These are phyloP conservation scores for Acrossocheilus fasciatus DNA, from an alignment of 2,797 vertebrate genomes.

Conservation along the genomic window DNA sequence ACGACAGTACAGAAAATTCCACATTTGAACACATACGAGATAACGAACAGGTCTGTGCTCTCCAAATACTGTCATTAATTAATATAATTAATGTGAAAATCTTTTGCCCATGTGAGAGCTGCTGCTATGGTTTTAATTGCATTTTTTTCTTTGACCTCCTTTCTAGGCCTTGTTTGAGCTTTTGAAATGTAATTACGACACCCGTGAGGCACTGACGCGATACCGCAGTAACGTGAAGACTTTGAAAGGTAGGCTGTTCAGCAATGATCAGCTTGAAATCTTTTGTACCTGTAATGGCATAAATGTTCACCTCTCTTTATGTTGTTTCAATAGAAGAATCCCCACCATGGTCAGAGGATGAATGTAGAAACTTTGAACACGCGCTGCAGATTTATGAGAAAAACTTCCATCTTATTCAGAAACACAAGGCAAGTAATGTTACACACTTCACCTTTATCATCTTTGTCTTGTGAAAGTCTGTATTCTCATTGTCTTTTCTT, in stretches of 20 bases:
- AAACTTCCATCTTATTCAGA: constrained; percentile 98
- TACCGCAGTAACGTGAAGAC: constrained; percentile 86
- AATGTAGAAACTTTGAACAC: constrained; percentile 97
- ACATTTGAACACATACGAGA: constrained; percentile 87
- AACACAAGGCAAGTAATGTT: constrained; percentile 89
- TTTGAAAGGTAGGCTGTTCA: constrained; percentile 85
- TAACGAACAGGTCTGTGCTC: constrained; percentile 87
- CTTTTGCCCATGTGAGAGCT: neutral
- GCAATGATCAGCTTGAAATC: neutral
- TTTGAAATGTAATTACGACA: constrained; percentile 90
- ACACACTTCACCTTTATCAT: neutral
- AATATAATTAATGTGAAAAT: neutral
- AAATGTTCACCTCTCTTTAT: neutral
- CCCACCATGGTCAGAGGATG: constrained; percentile 95
- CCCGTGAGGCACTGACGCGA: constrained; percentile 88
- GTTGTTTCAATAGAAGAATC: constrained; percentile 81
- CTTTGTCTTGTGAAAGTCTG: neutral
- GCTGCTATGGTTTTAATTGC: constrained; percentile 3
- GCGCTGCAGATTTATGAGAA: constrained; percentile 97
- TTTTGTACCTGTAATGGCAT: neutral
- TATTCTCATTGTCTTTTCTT: neutral
- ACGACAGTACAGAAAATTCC: constrained; percentile 80
- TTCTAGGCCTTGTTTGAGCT: constrained; percentile 92
- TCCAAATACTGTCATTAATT: constrained; percentile 23
- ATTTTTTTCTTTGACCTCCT: neutral